Evolutionary conservation across 2,797 vertebrate species (phyloP).

Genomic region (Takifugu rubripes): DNA sequence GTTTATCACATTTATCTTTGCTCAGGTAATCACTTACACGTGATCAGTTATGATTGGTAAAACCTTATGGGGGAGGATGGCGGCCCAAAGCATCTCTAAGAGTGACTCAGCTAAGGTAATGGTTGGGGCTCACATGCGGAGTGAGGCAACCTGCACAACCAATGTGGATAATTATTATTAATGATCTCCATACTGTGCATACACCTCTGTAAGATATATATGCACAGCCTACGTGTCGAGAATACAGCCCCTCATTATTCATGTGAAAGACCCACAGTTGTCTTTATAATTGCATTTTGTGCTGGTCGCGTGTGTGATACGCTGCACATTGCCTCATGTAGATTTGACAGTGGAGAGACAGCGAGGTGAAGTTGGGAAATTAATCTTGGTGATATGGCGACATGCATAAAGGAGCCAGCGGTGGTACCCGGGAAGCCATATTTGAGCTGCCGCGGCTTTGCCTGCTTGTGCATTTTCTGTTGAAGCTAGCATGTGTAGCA

Average conservation of each 20-base stretch:
- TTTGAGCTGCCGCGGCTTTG: slow-evolving; percentile 35
- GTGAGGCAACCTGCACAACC: slow-evolving; percentile 53
- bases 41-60: slow-evolving; percentile 1
- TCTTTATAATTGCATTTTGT: slow-evolving; percentile 59
- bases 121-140: slow-evolving; percentile 55
- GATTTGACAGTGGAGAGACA: slow-evolving; percentile 45
- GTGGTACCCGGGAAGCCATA: slow-evolving; percentile 52
- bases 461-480: no score
- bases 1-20: not conserved
- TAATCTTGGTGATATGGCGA: slow-evolving; percentile 33
- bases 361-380: slow-evolving; percentile 41
- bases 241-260: slow-evolving; percentile 58
- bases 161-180: slow-evolving; percentile 61
- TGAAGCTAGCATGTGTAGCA: no score
- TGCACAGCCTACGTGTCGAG: slow-evolving; percentile 50
- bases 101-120: slow-evolving; percentile 61
- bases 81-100: slow-evolving; percentile 8
- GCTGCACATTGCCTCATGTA: slow-evolving; percentile 48
- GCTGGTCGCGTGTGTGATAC: slow-evolving; percentile 55
- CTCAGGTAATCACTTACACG: slow-evolving; percentile 1
- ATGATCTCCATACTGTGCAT: slow-evolving; percentile 52
- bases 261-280: slow-evolving; percentile 57
- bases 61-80: slow-evolving; percentile 12
- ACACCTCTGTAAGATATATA: slow-evolving; percentile 38
- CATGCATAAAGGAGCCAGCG: slow-evolving; percentile 21